These are phyloP conservation scores for Metellina segmentata DNA, from an alignment of 2,888 invertebrate genomes.

Conservation along the genomic window DNA sequence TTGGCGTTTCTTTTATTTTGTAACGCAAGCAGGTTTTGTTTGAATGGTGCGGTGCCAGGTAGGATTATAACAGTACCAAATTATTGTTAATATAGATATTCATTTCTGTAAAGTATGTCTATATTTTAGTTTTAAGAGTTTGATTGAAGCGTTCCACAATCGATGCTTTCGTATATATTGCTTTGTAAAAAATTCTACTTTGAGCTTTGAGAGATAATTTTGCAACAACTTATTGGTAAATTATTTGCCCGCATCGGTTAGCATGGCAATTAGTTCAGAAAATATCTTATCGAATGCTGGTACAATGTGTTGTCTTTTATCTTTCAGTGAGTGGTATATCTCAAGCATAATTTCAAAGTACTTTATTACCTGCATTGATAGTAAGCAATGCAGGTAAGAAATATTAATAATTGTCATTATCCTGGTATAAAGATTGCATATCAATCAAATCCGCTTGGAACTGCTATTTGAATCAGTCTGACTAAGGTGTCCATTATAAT, in stretches of 20 bases:
- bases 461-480: slow-evolving; percentile 78
- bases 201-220: too few species aligned
- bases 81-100: slow-evolving; percentile 72
- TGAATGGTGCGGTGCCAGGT: slow-evolving; percentile 34
- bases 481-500: too few species aligned
- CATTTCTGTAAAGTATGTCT: slow-evolving; percentile 78
- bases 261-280: slow-evolving; percentile 68
- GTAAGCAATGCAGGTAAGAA: too few species aligned
- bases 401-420: too few species aligned
- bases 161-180: neutral
- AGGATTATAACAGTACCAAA: slow-evolving; percentile 45
- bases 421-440: too few species aligned
- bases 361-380: too few species aligned
- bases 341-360: neutral
- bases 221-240: slow-evolving; percentile 76
- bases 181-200: slow-evolving; percentile 77
- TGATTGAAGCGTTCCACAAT: slow-evolving; percentile 59
- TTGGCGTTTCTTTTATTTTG: neutral
- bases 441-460: slow-evolving; percentile 77
- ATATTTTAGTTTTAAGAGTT: slow-evolving; percentile 76
- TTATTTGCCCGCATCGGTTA: slow-evolving; percentile 78
- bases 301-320: neutral
- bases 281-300: slow-evolving; percentile 11
- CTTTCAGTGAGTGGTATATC: neutral
- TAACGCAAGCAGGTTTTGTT: neutral